Evolutionary conservation across 2,888 invertebrate genomes (phyloP).

Genomic region (Dione vanillae): DNA sequence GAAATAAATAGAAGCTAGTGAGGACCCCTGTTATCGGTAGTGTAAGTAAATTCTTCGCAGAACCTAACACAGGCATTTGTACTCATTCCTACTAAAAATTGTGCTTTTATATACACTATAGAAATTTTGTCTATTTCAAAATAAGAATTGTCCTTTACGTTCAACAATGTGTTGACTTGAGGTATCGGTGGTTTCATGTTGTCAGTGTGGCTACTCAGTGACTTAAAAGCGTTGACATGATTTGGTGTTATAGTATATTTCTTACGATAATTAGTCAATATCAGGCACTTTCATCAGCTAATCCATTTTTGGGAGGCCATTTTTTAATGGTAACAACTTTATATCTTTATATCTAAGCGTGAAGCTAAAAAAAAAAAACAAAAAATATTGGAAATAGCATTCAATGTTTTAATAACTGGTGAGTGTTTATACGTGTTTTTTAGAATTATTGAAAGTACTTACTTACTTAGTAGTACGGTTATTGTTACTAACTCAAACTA

Average conservation of each 20-base stretch:
- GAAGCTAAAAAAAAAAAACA: too few relatives aligned
- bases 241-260: background rate
- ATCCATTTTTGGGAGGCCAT: constrained; percentile 2
- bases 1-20: constrained; percentile 12
- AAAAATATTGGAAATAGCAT: background rate
- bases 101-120: constrained; percentile 39
- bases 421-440: background rate
- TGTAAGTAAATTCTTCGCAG: constrained; percentile 27
- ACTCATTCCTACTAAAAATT: constrained; percentile 44
- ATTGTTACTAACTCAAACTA: too few relatives aligned
- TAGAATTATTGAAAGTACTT: background rate
- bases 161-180: constrained; percentile 33
- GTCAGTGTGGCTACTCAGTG: background rate
- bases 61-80: constrained; percentile 42
- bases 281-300: background rate
- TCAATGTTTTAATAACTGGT: background rate
- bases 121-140: constrained; percentile 30
- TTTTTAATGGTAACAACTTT: background rate
- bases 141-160: constrained; percentile 1
- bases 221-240: background rate
- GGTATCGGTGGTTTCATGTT: constrained; percentile 33
- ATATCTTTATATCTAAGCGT: too few relatives aligned
- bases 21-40: constrained; percentile 28
- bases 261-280: background rate
- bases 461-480: too few relatives aligned